Conservation (phyloP, 2,113 vertebrate genomes). For the Pleuronectes platessa region DNA sequence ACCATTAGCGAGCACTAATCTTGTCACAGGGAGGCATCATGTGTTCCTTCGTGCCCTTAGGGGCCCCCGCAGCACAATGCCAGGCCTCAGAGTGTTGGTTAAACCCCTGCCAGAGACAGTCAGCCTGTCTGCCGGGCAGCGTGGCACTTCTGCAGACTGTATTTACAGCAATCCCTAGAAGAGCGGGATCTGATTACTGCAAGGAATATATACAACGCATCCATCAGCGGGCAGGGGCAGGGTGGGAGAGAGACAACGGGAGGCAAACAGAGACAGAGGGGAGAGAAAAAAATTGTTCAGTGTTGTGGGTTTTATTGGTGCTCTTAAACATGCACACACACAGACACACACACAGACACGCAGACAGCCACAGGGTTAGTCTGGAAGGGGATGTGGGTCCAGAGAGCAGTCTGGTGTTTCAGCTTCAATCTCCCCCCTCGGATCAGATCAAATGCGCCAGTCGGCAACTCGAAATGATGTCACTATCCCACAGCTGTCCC, state of each 20-base stretch:
- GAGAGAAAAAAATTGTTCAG: slow-evolving; percentile 25
- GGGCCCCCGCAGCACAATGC: slow-evolving; percentile 35
- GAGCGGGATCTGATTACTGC: slow-evolving; percentile 72
- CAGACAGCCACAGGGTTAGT: slow-evolving; percentile 1
- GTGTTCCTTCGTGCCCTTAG: slow-evolving; percentile 21
- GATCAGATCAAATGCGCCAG: slow-evolving; percentile 67
- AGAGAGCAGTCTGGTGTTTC: slow-evolving; percentile 68
- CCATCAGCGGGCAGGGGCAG: slow-evolving; percentile 60
- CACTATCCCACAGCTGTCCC: slow-evolving; percentile 77
- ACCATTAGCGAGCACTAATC: slow-evolving; percentile 21
- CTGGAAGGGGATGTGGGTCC: slow-evolving; percentile 54
- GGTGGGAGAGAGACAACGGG: slow-evolving; percentile 35
- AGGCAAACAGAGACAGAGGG: slow-evolving; percentile 28
- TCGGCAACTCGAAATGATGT: slow-evolving; percentile 74
- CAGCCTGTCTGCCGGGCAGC: slow-evolving; percentile 64
- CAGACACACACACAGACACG: slow-evolving; percentile 11
- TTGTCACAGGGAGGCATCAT: slow-evolving; percentile 46
- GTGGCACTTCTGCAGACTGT: slow-evolving; percentile 65
- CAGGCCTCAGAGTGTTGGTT: slow-evolving; percentile 39
- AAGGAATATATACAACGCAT: slow-evolving; percentile 74
- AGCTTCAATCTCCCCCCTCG: slow-evolving; percentile 64
- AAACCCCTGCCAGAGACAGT: slow-evolving; percentile 71
- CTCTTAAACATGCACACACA: slow-evolving; percentile 40
- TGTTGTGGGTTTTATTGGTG: slow-evolving; percentile 62
- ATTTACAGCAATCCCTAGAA: slow-evolving; percentile 75